These are phyloP conservation scores for Nematolebias whitei DNA, from an alignment of 2,113 vertebrate species.

Conservation along the genomic window DNA sequence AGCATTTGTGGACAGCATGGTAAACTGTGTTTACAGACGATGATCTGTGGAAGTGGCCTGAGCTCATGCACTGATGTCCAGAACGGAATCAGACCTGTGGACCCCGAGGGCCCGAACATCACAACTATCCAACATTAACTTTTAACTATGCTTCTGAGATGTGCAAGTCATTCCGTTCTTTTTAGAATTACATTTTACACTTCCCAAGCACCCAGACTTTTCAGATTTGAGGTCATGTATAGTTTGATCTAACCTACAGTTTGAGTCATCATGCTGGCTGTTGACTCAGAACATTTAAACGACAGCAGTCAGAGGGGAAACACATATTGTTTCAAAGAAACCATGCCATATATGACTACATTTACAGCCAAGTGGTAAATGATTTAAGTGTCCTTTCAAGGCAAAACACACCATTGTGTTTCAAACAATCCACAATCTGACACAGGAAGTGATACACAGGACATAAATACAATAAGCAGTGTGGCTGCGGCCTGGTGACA, in stretches of 20 bases:
- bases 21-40: too few species aligned
- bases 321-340: conserved; percentile 49
- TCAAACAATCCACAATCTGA: conserved; percentile 73
- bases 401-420: conserved; percentile 68
- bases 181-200: too few species aligned
- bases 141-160: too few species aligned
- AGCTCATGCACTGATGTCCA: too few species aligned
- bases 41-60: too few species aligned
- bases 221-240: too few species aligned
- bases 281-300: conserved; percentile 38
- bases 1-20: too few species aligned
- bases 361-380: conserved; percentile 56
- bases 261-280: conserved; percentile 42
- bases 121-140: too few species aligned
- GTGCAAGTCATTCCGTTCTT: too few species aligned
- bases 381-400: conserved; percentile 70
- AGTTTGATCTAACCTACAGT: conserved; percentile 32
- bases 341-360: conserved; percentile 21
- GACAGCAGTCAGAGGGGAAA: conserved; percentile 12
- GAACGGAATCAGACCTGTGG: too few species aligned
- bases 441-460: conserved; percentile 75
- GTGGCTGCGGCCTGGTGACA: conserved; percentile 51
- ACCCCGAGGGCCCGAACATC: too few species aligned
- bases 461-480: conserved; percentile 71
- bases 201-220: too few species aligned